phyloP scores from a whole-genome alignment of 2,888 invertebrate species.

The Mactromeris polynyma region DNA sequence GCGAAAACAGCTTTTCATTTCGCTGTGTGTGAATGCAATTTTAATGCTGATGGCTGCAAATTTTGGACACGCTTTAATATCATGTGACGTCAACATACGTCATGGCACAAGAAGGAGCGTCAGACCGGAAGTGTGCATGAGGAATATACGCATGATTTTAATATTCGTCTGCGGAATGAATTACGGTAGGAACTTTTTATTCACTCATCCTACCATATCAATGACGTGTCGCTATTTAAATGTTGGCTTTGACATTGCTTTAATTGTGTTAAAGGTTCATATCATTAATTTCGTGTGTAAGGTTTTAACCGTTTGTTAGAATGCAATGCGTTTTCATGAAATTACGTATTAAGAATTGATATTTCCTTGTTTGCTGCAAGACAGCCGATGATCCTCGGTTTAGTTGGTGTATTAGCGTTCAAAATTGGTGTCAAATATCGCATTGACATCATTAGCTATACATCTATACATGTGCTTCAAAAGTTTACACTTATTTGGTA shows the following conservation, averaged over 20 bases:
- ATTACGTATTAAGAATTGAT: too few relatives aligned
- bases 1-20: neutral
- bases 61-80: neutral
- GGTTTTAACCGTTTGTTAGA: neutral
- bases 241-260: neutral
- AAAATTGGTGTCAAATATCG: too few relatives aligned
- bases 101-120: neutral
- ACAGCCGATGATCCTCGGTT: too few relatives aligned
- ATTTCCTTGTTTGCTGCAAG: too few relatives aligned
- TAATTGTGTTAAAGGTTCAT: neutral
- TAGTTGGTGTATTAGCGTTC: too few relatives aligned
- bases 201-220: too few relatives aligned
- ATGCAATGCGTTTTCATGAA: neutral
- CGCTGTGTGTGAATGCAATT: neutral
- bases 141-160: neutral
- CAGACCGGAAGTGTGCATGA: neutral
- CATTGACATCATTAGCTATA: too few relatives aligned
- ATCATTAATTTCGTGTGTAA: neutral
- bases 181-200: neutral
- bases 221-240: too few relatives aligned
- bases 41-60: neutral
- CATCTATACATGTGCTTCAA: too few relatives aligned
- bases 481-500: too few relatives aligned
- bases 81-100: neutral
- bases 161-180: neutral